Evolutionary conservation across 2,113 vertebrate species (phyloP).

Genomic region (Mastomys natalensis): DNA sequence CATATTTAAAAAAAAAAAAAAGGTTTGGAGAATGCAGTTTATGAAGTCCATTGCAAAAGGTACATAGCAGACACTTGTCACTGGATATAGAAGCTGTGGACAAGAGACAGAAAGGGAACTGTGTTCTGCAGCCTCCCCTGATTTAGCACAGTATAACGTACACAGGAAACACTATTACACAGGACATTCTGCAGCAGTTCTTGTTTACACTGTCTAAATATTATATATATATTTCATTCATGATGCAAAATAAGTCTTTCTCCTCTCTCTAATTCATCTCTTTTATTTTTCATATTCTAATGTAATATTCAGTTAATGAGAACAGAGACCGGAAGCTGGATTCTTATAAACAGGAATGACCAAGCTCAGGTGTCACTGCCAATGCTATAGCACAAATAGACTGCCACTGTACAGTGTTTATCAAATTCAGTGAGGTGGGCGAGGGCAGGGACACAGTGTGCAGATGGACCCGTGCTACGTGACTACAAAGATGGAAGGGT

Average conservation of each 20-base stretch:
- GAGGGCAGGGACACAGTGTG: not conserved
- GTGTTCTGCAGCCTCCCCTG: not conserved
- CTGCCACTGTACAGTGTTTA: not conserved
- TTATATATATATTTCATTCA: not conserved
- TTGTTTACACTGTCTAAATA: conserved; percentile 31
- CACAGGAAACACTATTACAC: no score
- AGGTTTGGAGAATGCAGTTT: not conserved
- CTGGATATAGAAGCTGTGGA: not conserved
- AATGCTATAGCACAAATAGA: not conserved
- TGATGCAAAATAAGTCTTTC: conserved; percentile 45
- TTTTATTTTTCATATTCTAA: conserved; percentile 34
- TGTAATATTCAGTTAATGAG: not conserved
- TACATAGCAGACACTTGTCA: conserved; percentile 18
- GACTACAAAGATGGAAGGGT: not conserved
- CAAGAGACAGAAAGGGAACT: conserved; percentile 31
- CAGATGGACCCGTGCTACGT: not conserved
- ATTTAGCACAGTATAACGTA: not conserved
- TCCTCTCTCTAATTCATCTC: not conserved
- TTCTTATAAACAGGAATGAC: not conserved
- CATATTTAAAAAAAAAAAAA: not conserved
- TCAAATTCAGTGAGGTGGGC: not conserved
- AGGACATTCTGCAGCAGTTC: conserved; percentile 17
- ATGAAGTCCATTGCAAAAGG: conserved; percentile 3
- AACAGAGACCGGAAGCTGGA: not conserved
- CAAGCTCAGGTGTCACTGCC: not conserved